phyloP scores from a whole-genome alignment of 2,113 vertebrate species.

The Trinectes maculatus region DNA sequence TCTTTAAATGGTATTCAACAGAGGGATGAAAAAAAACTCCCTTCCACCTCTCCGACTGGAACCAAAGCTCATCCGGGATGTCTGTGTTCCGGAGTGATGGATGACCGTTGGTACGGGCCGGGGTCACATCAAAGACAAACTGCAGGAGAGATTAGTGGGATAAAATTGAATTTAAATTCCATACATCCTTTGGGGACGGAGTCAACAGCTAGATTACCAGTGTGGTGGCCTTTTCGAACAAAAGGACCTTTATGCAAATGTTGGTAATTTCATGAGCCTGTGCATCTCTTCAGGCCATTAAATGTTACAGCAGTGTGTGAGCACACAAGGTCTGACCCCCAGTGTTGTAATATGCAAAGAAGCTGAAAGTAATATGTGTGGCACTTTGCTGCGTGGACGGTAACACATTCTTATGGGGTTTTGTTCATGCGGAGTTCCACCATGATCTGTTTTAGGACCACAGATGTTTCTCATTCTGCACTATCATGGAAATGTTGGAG shows the following conservation, averaged over 20 bases:
- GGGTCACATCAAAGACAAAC: constrained; percentile 37
- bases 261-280: background rate
- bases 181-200: constrained; percentile 10
- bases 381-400: background rate
- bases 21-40: background rate
- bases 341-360: background rate
- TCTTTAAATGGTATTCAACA: background rate
- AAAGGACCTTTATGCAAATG: constrained; percentile 6
- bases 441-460: too few species aligned
- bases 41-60: constrained; percentile 1
- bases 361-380: background rate
- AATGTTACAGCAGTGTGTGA: background rate
- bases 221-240: background rate
- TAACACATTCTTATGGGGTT: too few species aligned
- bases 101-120: constrained; percentile 41
- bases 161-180: constrained; percentile 33
- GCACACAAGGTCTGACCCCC: background rate
- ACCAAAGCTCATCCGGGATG: background rate
- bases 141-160: background rate
- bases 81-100: constrained; percentile 36
- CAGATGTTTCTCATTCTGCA: too few species aligned
- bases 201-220: background rate
- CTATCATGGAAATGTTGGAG: too few species aligned
- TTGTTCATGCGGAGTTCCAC: background rate
- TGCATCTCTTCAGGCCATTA: background rate